These are phyloP conservation scores for Hydropsyche tenuis DNA, from an alignment of 1,140 invertebrate genomes.

Conservation along the genomic window DNA sequence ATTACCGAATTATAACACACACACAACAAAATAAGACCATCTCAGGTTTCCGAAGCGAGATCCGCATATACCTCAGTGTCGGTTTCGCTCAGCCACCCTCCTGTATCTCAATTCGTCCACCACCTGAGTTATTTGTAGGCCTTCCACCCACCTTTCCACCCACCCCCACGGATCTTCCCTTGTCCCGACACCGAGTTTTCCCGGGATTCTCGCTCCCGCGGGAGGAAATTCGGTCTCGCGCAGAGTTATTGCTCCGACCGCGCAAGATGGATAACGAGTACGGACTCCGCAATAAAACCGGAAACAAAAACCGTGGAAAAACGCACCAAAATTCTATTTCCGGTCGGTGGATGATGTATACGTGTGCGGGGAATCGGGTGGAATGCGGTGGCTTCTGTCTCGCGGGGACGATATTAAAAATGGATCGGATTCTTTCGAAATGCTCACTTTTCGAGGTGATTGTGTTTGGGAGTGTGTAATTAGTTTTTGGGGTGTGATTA, in stretches of 20 bases:
- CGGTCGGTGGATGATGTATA: no score
- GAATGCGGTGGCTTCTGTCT: no score
- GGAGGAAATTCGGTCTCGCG: slow-evolving; percentile 26
- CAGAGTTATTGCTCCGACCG: slow-evolving; percentile 34
- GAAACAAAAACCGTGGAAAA: slow-evolving; percentile 13
- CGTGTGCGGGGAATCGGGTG: no score
- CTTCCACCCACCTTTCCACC: background rate
- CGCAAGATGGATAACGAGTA: slow-evolving; percentile 37
- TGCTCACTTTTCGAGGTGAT: no score
- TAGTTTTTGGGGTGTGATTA: no score
- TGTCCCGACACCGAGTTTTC: background rate
- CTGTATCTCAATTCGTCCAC: slow-evolving; percentile 10
- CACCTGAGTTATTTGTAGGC: slow-evolving; percentile 17
- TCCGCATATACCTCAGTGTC: background rate
- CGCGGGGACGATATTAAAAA: no score
- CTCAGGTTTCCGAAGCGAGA: no score
- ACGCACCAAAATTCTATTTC: slow-evolving; percentile 6
- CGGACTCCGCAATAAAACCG: slow-evolving; percentile 23
- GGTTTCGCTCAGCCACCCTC: slow-evolving; percentile 9
- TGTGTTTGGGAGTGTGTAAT: no score
- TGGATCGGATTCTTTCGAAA: no score
- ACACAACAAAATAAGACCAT: background rate
- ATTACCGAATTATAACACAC: no score
- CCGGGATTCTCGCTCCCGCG: background rate
- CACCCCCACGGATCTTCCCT: background rate